phyloP scores from a whole-genome alignment of 2,888 invertebrate genomes.

The Corbicula japonica region DNA sequence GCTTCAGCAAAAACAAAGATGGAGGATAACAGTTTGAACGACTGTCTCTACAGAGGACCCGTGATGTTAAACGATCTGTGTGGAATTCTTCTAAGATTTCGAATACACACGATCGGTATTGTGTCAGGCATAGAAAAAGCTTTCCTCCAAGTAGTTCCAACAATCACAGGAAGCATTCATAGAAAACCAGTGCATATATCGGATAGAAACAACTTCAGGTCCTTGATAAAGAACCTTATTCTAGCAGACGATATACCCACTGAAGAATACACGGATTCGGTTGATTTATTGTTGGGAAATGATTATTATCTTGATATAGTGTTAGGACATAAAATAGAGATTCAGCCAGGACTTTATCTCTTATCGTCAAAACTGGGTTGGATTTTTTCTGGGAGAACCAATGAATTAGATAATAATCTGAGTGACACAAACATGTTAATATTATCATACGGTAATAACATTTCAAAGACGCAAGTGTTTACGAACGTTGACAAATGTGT shows the following conservation, averaged over 20 bases:
- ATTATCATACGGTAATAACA: conserved; percentile 3
- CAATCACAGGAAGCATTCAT: neutral
- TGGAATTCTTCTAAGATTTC: conserved; percentile 4
- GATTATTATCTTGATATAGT: conserved; percentile 9
- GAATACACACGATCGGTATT: neutral
- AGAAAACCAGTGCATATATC: neutral
- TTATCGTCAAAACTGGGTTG: conserved; percentile 12
- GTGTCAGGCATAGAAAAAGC: neutral
- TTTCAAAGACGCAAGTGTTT: neutral
- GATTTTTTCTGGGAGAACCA: conserved; percentile 6
- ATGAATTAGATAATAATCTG: neutral
- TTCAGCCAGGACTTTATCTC: conserved; percentile 4
- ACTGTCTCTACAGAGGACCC: conserved; percentile 28
- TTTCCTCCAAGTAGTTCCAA: neutral
- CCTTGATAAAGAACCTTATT: neutral
- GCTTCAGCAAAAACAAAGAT: neutral
- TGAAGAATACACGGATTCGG: neutral
- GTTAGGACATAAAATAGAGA: neutral
- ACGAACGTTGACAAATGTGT: neutral
- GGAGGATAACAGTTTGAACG: conserved; percentile 27
- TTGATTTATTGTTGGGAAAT: conserved; percentile 8
- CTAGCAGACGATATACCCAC: conserved; percentile 5
- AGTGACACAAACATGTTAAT: conserved; percentile 6
- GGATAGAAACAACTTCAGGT: neutral
- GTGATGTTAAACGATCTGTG: conserved; percentile 11